phyloP scores from a whole-genome alignment of 2,888 invertebrate species.

The Hypolimnas misippus region DNA sequence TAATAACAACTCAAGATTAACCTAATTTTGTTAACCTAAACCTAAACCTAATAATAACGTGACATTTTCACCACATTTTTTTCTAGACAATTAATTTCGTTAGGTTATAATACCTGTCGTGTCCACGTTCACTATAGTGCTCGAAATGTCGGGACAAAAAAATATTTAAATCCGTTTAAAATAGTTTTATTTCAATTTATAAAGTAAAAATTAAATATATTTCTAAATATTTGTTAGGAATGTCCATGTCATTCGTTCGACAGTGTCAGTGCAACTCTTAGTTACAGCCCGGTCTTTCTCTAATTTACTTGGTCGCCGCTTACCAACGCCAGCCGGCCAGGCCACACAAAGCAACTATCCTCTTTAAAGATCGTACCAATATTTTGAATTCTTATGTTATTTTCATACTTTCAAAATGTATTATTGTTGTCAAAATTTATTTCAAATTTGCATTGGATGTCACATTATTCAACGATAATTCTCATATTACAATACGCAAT shows the following conservation, averaged over 20 bases:
- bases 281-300: constrained; percentile 77
- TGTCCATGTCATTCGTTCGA: constrained; percentile 50
- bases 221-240: background rate
- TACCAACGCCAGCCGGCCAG: constrained; percentile 52
- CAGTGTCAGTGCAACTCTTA: constrained; percentile 71
- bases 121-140: no score
- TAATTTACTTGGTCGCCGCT: constrained; percentile 76
- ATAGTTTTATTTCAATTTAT: no score
- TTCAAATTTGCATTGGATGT: no score
- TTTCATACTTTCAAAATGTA: background rate
- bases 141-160: no score
- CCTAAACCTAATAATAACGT: no score
- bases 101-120: no score
- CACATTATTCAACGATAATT: background rate
- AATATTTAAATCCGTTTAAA: no score
- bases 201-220: background rate
- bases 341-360: constrained; percentile 42
- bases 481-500: background rate
- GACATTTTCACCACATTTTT: no score
- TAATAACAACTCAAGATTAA: no score
- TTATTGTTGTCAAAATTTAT: no score
- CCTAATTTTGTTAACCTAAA: no score
- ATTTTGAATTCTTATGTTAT: constrained; percentile 14
- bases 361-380: constrained; percentile 44
- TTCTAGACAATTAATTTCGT: no score